Conservation (phyloP, 2,888 invertebrate species). For the Eilema depressum region DNA sequence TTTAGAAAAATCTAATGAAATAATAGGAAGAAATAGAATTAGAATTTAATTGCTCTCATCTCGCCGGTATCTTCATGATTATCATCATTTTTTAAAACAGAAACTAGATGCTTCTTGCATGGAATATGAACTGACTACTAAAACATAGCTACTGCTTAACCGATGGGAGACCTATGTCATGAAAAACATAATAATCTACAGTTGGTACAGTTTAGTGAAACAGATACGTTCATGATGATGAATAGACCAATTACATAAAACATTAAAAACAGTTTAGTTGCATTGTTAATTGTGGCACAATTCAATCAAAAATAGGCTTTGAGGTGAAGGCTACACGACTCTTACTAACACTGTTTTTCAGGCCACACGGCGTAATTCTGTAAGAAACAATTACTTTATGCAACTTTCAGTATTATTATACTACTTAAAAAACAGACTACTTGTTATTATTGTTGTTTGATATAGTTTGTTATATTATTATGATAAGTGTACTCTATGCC, state of each 20-base stretch:
- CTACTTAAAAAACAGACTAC: background rate
- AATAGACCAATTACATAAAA: conserved; percentile 58
- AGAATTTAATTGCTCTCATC: too few relatives aligned
- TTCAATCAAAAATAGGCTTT: conserved; percentile 73
- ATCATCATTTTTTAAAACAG: too few relatives aligned
- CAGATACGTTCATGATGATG: conserved; percentile 58
- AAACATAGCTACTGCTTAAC: too few relatives aligned
- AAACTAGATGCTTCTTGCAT: too few relatives aligned
- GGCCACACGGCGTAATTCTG: background rate
- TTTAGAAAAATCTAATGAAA: too few relatives aligned
- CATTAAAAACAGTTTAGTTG: conserved; percentile 63
- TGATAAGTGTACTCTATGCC: background rate
- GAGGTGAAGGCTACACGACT: conserved; percentile 68
- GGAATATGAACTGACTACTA: too few relatives aligned
- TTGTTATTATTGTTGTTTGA: background rate
- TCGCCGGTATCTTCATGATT: too few relatives aligned
- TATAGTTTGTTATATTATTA: background rate
- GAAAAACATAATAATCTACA: background rate
- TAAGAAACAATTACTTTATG: background rate
- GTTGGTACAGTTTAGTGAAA: background rate
- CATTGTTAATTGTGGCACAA: conserved; percentile 67
- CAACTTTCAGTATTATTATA: background rate
- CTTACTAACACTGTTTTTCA: background rate
- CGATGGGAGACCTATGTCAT: too few relatives aligned
- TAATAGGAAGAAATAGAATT: too few relatives aligned